phyloP scores from a whole-genome alignment of 2,888 invertebrate genomes.

The Charanyca ferruginea region DNA sequence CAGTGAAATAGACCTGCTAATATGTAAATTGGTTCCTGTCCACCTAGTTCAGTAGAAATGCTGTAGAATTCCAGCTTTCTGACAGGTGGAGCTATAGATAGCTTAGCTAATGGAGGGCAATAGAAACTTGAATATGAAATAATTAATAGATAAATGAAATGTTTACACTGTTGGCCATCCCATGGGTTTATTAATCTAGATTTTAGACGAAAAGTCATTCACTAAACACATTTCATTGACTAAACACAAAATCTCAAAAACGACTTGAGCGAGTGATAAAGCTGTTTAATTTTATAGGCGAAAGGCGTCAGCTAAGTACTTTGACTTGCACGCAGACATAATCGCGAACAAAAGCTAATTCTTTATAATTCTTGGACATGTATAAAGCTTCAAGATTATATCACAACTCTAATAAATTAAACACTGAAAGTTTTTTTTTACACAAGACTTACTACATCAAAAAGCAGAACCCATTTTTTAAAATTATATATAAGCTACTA shows the following conservation, averaged over 20 bases:
- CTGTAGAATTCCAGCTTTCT: slow-evolving; percentile 41
- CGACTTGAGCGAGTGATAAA: not conserved
- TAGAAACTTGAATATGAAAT: slow-evolving; percentile 10
- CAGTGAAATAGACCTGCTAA: slow-evolving; percentile 32
- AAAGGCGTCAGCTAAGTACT: too few relatives aligned
- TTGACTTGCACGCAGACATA: too few relatives aligned
- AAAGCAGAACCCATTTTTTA: not conserved
- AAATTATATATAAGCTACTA: not conserved
- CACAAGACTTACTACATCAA: not conserved
- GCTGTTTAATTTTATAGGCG: not conserved
- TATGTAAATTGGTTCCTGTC: slow-evolving; percentile 58
- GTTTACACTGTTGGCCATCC: not conserved
- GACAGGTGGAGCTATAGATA: slow-evolving; percentile 28
- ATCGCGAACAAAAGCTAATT: too few relatives aligned
- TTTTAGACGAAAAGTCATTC: not conserved
- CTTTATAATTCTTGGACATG: too few relatives aligned
- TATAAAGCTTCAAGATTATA: too few relatives aligned
- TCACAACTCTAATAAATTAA: too few relatives aligned
- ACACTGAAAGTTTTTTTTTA: too few relatives aligned
- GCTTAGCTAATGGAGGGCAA: slow-evolving; percentile 4
- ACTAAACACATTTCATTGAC: not conserved
- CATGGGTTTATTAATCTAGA: not conserved
- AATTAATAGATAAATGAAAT: not conserved
- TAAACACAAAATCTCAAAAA: not conserved
- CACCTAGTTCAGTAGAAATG: slow-evolving; percentile 40